A percentile compares a stretch with the other conserved stretches of the same genome.
Evolutionary conservation across 1,140 invertebrate species (phyloP).

Genomic region (Lerema accius): DNA sequence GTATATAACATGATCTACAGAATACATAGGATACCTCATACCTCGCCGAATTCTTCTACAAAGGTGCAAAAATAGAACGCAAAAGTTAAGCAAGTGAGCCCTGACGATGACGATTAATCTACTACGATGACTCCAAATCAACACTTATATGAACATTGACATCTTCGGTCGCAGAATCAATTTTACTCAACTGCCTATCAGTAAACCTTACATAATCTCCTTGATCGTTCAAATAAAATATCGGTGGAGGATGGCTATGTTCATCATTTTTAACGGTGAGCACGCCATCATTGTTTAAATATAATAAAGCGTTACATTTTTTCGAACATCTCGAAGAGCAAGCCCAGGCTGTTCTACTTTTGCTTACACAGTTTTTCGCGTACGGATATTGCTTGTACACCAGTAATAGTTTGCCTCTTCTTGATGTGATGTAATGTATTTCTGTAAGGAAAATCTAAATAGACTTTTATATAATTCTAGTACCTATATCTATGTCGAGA

Average conservation of each 20-base stretch:
- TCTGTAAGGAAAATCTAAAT: conserved; percentile 52
- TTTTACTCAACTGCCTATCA: conserved; percentile 8
- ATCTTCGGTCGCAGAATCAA: neutral
- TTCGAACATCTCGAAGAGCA: conserved; percentile 61
- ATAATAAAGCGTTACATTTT: conserved; percentile 57
- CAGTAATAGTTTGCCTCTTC: conserved; percentile 56
- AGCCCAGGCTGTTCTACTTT: conserved; percentile 44
- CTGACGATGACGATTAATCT: conserved; percentile 10
- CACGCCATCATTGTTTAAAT: conserved; percentile 44
- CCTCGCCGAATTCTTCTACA: no score
- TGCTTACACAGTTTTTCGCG: conserved; percentile 53
- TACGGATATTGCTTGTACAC: conserved; percentile 59
- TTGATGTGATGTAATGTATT: conserved; percentile 65
- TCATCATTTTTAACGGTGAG: conserved; percentile 46
- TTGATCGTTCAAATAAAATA: conserved; percentile 53
- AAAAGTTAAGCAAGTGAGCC: no score
- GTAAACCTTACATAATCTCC: conserved; percentile 53
- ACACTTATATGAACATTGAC: neutral
- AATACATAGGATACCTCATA: no score
- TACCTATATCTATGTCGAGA: no score
- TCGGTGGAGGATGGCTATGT: conserved; percentile 53
- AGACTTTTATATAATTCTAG: no score
- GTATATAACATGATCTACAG: no score
- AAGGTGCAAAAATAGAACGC: no score
- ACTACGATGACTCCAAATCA: conserved; percentile 8